Conservation (phyloP, 2,113 vertebrate species). For the Prunella fulvescens region DNA sequence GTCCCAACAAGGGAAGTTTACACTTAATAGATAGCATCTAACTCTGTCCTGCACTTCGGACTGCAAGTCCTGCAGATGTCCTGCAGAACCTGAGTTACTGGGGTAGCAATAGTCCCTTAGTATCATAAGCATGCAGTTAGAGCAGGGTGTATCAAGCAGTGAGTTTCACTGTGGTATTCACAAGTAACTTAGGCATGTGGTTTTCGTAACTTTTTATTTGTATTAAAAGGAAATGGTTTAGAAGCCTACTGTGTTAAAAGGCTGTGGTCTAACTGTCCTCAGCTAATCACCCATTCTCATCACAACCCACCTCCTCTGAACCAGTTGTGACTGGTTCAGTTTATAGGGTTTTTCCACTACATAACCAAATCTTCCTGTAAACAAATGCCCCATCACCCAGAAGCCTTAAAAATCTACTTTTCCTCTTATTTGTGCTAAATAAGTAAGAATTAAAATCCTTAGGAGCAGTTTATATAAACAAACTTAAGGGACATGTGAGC, state of each 20-base stretch:
- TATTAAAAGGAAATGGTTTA: constrained; percentile 22
- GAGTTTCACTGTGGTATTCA: background rate
- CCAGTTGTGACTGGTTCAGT: constrained; percentile 6
- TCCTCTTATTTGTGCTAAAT: background rate
- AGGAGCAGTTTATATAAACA: background rate
- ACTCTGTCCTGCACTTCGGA: background rate
- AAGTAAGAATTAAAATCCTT: background rate
- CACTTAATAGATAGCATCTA: background rate
- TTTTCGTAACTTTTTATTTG: background rate
- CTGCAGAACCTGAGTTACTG: background rate
- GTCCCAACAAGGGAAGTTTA: background rate
- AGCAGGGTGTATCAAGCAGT: background rate
- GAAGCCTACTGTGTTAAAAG: background rate
- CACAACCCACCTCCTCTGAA: background rate
- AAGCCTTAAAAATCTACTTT: background rate
- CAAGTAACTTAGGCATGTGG: background rate
- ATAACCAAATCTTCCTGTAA: background rate
- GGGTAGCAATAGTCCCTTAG: background rate
- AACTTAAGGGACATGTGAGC: background rate
- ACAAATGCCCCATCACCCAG: background rate
- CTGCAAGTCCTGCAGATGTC: background rate
- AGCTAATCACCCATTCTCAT: background rate
- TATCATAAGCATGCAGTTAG: background rate
- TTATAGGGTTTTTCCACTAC: constrained; percentile 51
- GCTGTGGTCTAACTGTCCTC: constrained; percentile 69